Evolutionary conservation across 1,140 invertebrate genomes (phyloP), one percentile per base, ranked within the genome.

Genomic region (Macrosteles quadrilineatus): DNA sequence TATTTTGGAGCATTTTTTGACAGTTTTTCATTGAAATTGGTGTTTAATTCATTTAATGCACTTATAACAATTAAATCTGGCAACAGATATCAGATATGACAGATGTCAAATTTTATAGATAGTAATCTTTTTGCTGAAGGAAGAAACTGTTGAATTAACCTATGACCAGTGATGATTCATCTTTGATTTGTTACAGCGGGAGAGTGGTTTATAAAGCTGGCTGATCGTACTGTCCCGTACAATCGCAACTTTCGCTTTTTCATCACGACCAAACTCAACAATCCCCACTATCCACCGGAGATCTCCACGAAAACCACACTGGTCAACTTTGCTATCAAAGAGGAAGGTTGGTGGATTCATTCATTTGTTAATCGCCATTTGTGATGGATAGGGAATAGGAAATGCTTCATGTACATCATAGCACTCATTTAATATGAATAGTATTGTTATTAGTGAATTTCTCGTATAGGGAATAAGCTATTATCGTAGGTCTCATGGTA

Each of bases 321-420:
- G 75, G 93, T 96, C 65, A 97, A 98, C 82, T 97, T 97, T 78
- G 91, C 94, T 40, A 92, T 98, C 63, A 96, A 95, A 81, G 90
- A 95, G 80, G 87, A 93, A 85, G 93, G 87, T 87, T 78, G 23
- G 27, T n/a, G n/a, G 21, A 1, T 25, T 36, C 1, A 67, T 36
- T 36, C 32, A n/a, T n/a, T n/a, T n/a, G n/a, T n/a, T n/a, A n/a
- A n/a, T n/a, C n/a, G n/a, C n/a, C n/a, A n/a, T n/a, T n/a, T n/a
- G n/a, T n/a, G n/a, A n/a, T n/a, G n/a, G n/a, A n/a, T n/a, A n/a
- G n/a, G n/a, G n/a, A n/a, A n/a, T n/a, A n/a, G n/a, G n/a, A n/a
- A n/a, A n/a, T n/a, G n/a, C n/a, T n/a, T n/a, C n/a, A n/a, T n/a
- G n/a, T n/a, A n/a, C n/a, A n/a, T n/a, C 4, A 17, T 63, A 9